These are phyloP conservation scores for Tachysurus fulvidraco DNA, from an alignment of 2,113 vertebrate genomes.

Conservation along the genomic window DNA sequence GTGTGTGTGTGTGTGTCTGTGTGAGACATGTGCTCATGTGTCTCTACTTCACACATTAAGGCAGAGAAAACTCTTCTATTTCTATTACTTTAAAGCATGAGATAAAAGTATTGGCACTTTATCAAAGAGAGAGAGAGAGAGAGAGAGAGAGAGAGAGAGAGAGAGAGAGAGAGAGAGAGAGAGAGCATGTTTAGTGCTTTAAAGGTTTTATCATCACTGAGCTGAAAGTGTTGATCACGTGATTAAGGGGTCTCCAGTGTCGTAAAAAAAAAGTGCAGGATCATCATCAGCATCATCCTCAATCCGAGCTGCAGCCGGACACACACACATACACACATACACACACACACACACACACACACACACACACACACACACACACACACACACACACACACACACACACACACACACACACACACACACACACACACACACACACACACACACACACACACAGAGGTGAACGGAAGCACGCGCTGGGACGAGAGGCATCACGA, in stretches of 20 bases:
- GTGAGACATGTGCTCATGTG: no score
- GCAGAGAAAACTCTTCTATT: no score
- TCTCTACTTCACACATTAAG: no score
- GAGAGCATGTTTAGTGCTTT: neutral
- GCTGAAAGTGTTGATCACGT: neutral
- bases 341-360: neutral
- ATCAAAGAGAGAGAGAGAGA: neutral
- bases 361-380: neutral
- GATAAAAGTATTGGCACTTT: neutral
- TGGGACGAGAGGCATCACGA: conserved; percentile 9
- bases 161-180: neutral
- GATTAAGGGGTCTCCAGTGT: neutral
- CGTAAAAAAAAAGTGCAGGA: conserved; percentile 1
- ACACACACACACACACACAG: neutral
- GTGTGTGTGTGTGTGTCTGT: no score
- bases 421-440: neutral
- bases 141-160: neutral
- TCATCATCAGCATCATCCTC: conserved; percentile 16
- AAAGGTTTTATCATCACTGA: neutral
- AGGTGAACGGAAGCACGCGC: neutral
- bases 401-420: neutral
- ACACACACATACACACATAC: no score
- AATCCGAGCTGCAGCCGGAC: neutral
- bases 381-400: neutral
- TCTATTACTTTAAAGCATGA: no score